Evolutionary conservation across 2,113 vertebrate genomes (phyloP).

Genomic region (Ursus arctos): DNA sequence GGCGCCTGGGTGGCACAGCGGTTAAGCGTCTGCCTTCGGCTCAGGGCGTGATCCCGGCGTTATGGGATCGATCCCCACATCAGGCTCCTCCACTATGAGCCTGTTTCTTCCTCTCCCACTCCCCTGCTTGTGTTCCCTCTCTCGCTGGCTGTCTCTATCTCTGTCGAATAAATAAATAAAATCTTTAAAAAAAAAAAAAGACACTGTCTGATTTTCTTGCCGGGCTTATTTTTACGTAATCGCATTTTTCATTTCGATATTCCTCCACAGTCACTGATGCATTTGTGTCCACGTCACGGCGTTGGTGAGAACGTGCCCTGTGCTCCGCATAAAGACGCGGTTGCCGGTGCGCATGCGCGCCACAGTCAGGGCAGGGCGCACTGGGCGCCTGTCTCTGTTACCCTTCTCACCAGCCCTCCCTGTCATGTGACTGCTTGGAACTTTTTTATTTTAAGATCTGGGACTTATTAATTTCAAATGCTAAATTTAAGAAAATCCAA

Average conservation of each 20-base stretch:
- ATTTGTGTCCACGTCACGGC: slow-evolving; percentile 32
- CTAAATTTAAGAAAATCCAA: not conserved
- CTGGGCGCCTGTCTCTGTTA: too few species aligned
- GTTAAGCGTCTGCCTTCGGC: too few species aligned
- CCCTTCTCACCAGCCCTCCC: not conserved
- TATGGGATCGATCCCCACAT: too few species aligned
- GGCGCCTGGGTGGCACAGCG: too few species aligned
- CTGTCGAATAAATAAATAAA: too few species aligned
- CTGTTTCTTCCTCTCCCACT: too few species aligned
- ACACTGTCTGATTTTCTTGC: not conserved
- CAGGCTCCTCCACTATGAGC: too few species aligned
- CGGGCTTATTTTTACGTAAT: slow-evolving; percentile 38
- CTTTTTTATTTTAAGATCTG: not conserved
- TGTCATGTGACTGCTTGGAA: not conserved
- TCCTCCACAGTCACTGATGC: not conserved
- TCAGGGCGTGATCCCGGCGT: too few species aligned
- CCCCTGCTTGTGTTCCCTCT: too few species aligned
- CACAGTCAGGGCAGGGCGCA: not conserved
- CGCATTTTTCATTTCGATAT: slow-evolving; percentile 26
- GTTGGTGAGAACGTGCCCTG: not conserved
- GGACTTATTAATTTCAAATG: not conserved
- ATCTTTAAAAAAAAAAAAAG: too few species aligned
- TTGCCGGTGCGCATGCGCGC: not conserved
- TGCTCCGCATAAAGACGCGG: not conserved
- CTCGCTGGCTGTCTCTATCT: too few species aligned